These are phyloP conservation scores for Eupsilia transversa DNA, from an alignment of 2,888 invertebrate genomes.

Conservation along the genomic window DNA sequence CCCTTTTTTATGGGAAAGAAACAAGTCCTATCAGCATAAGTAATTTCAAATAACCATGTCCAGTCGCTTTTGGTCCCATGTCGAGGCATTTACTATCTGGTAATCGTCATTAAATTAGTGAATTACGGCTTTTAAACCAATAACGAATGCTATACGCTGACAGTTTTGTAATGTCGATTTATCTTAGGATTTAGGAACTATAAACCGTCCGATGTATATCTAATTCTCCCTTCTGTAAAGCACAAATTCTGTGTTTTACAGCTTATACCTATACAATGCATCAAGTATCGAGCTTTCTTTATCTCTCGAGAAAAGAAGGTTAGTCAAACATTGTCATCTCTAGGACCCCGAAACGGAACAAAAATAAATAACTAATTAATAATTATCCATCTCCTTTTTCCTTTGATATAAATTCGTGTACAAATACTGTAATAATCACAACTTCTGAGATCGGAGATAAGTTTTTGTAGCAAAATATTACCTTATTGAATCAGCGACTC, in stretches of 20 bases:
- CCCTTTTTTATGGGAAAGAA: constrained; percentile 18
- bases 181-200: constrained; percentile 34
- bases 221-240: constrained; percentile 9
- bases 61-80: constrained; percentile 20
- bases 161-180: constrained; percentile 11
- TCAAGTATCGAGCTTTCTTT: constrained; percentile 17
- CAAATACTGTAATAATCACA: constrained; percentile 14
- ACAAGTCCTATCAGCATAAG: constrained; percentile 24
- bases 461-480: constrained; percentile 42
- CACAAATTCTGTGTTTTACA: background rate
- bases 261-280: background rate
- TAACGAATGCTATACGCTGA: constrained; percentile 21
- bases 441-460: constrained; percentile 17
- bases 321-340: constrained; percentile 3
- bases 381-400: background rate
- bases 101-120: constrained; percentile 41
- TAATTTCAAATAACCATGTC: constrained; percentile 9
- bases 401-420: background rate
- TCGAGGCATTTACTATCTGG: constrained; percentile 28
- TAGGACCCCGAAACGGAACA: background rate
- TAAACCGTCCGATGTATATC: background rate
- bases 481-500: constrained; percentile 36
- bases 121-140: constrained; percentile 21
- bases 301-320: constrained; percentile 8
- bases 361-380: background rate